These are phyloP conservation scores for Cerastis rubricosa DNA, from an alignment of 2,888 invertebrate species.

Conservation along the genomic window DNA sequence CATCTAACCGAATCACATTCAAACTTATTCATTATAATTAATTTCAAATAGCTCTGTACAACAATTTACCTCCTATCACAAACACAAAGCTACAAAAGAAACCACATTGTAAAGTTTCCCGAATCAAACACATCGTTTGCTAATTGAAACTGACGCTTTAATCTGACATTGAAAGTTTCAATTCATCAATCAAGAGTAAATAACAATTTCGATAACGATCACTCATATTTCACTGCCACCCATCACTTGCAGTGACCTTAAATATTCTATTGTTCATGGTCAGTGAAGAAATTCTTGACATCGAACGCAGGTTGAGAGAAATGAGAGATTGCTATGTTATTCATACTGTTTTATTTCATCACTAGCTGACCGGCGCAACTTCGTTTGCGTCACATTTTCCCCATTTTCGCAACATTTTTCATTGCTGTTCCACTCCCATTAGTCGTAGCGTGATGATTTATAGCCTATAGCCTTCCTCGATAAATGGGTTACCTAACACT, in stretches of 20 bases:
- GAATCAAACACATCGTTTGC: constrained; percentile 42
- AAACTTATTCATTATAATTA: constrained; percentile 5
- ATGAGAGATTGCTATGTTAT: constrained; percentile 23
- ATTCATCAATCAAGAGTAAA: constrained; percentile 49
- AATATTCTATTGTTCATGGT: constrained; percentile 54
- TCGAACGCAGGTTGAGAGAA: constrained; percentile 27
- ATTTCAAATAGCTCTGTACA: constrained; percentile 2
- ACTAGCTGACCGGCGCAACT: too few species aligned
- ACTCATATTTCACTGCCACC: constrained; percentile 41
- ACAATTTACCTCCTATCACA: constrained; percentile 7
- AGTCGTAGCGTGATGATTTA: too few species aligned
- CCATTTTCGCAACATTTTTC: too few species aligned
- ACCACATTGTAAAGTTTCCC: constrained; percentile 11
- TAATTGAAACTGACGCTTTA: constrained; percentile 44
- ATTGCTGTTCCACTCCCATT: too few species aligned
- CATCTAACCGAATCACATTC: not conserved
- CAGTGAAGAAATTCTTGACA: constrained; percentile 45
- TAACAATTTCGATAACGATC: constrained; percentile 53
- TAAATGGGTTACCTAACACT: too few species aligned
- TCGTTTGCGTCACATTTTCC: too few species aligned
- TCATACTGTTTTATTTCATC: constrained; percentile 6
- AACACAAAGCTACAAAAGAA: constrained; percentile 20
- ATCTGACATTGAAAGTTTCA: constrained; percentile 54
- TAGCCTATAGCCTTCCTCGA: too few species aligned
- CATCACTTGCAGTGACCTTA: constrained; percentile 41